phyloP scores from a whole-genome alignment of 2,113 vertebrate species.

The Eleginops maclovinus region DNA sequence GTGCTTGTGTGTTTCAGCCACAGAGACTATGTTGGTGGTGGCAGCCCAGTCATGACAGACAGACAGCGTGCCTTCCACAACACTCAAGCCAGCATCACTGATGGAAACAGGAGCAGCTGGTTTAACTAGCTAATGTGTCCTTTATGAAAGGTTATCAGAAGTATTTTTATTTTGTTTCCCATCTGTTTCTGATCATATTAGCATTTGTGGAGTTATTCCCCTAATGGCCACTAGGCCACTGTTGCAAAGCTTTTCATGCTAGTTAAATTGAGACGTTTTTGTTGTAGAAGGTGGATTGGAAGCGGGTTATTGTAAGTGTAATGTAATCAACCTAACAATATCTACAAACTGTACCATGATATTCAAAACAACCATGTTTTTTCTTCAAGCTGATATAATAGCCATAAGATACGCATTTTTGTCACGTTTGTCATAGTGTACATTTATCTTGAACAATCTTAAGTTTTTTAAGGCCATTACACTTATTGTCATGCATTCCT shows the following conservation, averaged over 20 bases:
- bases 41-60: constrained; percentile 54
- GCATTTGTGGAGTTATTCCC: constrained; percentile 10
- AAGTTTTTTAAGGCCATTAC: not conserved
- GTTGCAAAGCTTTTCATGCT: constrained; percentile 14
- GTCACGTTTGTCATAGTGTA: not conserved
- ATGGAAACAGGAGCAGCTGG: constrained; percentile 1
- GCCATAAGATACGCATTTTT: not conserved
- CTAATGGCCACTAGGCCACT: constrained; percentile 46
- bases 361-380: not conserved
- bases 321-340: not conserved
- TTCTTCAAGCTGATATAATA: not conserved
- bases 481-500: not conserved
- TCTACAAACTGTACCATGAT: not conserved
- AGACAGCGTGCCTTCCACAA: constrained; percentile 59
- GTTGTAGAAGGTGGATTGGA: not conserved
- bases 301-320: constrained; percentile 1
- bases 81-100: constrained; percentile 24
- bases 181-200: constrained; percentile 1
- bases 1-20: constrained; percentile 57
- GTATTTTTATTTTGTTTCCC: constrained; percentile 4
- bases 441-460: not conserved
- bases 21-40: constrained; percentile 46
- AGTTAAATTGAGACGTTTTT: not conserved
- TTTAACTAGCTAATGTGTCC: constrained; percentile 6
- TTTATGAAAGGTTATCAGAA: not conserved